These are phyloP conservation scores for Protaetia brevitarsis DNA, from an alignment of 1,140 invertebrate species.

Conservation along the genomic window DNA sequence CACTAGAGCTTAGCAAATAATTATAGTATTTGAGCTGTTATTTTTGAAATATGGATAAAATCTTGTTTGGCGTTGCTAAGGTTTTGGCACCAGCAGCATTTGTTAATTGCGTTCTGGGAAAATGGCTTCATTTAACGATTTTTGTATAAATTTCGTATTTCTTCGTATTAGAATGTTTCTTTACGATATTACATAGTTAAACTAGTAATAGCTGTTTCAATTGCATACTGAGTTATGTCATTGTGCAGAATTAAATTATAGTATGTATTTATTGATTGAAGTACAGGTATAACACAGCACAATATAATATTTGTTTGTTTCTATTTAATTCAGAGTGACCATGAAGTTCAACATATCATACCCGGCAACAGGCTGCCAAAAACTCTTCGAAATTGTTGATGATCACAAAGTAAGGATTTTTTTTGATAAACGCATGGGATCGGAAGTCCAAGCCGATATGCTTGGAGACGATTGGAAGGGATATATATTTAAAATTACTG, in stretches of 20 bases:
- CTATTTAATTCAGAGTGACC: constrained; percentile 14
- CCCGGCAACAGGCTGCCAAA: constrained; percentile 96
- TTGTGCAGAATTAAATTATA: background rate
- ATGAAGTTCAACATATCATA: constrained; percentile 91
- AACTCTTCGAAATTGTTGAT: constrained; percentile 94
- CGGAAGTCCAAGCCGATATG: constrained; percentile 87
- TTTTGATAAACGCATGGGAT: constrained; percentile 97
- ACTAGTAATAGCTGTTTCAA: background rate
- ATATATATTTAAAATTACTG: constrained; percentile 89
- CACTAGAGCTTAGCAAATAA: background rate
- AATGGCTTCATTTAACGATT: background rate
- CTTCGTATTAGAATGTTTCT: background rate
- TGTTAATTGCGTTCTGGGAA: background rate
- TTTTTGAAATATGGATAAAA: background rate
- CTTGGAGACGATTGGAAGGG: constrained; percentile 99
- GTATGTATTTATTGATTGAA: background rate
- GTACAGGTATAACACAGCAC: background rate
- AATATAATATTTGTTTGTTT: background rate
- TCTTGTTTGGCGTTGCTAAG: background rate
- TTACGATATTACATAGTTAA: background rate
- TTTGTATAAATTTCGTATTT: background rate
- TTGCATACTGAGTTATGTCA: background rate
- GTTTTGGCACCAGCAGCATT: background rate
- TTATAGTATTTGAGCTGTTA: background rate
- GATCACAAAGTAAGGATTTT: constrained; percentile 95